A percentile compares a stretch with the other conserved stretches of the same genome.
Evolutionary conservation across 2,888 invertebrate species (phyloP).

Genomic region (Nasonia oneida): DNA sequence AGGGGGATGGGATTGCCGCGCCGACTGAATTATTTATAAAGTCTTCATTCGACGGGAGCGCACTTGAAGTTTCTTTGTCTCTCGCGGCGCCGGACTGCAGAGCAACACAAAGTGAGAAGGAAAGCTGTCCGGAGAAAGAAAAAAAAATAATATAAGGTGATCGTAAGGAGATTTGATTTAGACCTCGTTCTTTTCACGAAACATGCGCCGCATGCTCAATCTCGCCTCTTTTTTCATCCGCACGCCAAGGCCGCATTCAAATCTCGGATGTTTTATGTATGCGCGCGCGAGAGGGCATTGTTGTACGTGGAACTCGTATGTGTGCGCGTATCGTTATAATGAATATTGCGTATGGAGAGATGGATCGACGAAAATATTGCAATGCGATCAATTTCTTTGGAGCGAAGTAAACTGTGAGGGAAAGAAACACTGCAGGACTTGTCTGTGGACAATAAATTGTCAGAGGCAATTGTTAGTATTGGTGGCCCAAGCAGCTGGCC

Average conservation of each 20-base stretch:
- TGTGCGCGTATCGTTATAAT: constrained; percentile 28
- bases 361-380: neutral
- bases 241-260: constrained; percentile 22
- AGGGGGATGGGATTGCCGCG: constrained; percentile 68
- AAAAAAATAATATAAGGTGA: constrained; percentile 47
- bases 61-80: constrained; percentile 62
- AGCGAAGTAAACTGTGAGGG: too few relatives aligned
- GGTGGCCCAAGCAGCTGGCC: too few relatives aligned
- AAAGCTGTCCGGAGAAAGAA: constrained; percentile 24
- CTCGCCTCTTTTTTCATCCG: neutral
- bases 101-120: constrained; percentile 46
- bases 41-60: constrained; percentile 75
- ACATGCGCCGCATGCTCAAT: constrained; percentile 18
- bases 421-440: too few relatives aligned
- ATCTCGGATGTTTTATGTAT: constrained; percentile 42
- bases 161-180: constrained; percentile 59
- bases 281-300: constrained; percentile 31
- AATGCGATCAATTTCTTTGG: too few relatives aligned
- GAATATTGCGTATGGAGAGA: neutral
- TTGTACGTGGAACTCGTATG: neutral
- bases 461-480: too few relatives aligned
- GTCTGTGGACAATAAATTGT: too few relatives aligned
- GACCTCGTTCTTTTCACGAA: constrained; percentile 36
- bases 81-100: neutral
- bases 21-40: constrained; percentile 77